Evolutionary conservation across 2,797 vertebrate species (phyloP).

Genomic region (Trachops cirrhosus): DNA sequence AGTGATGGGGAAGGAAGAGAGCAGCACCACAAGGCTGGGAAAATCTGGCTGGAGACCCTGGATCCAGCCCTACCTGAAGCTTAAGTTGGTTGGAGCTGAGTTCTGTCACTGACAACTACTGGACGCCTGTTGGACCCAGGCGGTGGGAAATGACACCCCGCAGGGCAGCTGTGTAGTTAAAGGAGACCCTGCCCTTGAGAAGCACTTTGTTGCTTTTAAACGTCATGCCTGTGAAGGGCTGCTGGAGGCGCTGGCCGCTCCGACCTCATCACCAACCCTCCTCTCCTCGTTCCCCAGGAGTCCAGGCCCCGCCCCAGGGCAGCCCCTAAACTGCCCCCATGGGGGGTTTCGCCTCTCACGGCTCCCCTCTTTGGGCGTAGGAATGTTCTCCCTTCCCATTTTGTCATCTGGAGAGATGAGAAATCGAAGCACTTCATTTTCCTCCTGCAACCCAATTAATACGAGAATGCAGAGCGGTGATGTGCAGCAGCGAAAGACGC

Average conservation of each 20-base stretch:
- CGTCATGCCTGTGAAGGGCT: neutral
- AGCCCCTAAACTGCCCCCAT: neutral
- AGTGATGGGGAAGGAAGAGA: accelerated
- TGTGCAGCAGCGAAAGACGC: neutral
- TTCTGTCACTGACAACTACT: neutral
- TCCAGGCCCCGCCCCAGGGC: neutral
- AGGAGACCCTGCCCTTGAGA: neutral
- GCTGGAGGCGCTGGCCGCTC: neutral
- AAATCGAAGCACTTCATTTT: conserved; percentile 66
- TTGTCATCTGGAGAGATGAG: conserved; percentile 51
- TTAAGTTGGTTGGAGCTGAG: neutral
- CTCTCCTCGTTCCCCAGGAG: too few species aligned
- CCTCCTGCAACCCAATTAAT: conserved; percentile 67
- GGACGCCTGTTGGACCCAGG: neutral
- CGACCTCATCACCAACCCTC: neutral
- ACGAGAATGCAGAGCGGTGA: neutral
- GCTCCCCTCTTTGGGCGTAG: neutral
- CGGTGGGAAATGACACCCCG: neutral
- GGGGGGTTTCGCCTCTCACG: neutral
- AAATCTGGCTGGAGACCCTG: neutral
- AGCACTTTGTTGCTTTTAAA: neutral
- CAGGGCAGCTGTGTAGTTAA: neutral
- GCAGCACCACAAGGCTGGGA: neutral
- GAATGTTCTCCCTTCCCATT: neutral
- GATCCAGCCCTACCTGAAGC: neutral